These are phyloP conservation scores for Pollenia griseotomentosa DNA, from an alignment of 2,888 invertebrate species.

Conservation along the genomic window DNA sequence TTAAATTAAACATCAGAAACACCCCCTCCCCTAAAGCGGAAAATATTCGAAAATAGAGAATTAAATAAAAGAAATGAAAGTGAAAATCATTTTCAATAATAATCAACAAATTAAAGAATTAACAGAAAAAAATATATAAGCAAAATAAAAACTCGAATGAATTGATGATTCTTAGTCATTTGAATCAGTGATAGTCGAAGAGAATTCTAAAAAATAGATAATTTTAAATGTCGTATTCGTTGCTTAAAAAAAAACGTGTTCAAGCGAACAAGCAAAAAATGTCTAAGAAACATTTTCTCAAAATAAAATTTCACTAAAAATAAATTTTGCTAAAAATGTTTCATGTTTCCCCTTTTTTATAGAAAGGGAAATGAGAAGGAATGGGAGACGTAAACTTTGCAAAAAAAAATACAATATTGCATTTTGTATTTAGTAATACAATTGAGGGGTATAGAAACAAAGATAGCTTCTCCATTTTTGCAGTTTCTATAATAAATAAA, in stretches of 20 bases:
- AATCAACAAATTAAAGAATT: neutral
- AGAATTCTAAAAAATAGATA: conserved; percentile 10
- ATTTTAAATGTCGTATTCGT: conserved; percentile 54
- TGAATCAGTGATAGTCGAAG: neutral
- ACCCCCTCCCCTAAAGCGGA: neutral
- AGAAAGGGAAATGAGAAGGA: conserved; percentile 16
- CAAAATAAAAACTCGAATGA: neutral
- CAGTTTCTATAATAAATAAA: too few relatives aligned
- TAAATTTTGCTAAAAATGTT: conserved; percentile 21
- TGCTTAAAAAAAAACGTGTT: conserved; percentile 2
- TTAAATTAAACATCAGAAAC: neutral
- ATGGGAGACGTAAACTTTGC: neutral
- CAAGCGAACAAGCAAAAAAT: neutral
- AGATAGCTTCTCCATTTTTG: too few relatives aligned
- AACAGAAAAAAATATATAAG: neutral
- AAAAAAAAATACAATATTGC: too few relatives aligned
- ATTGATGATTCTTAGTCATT: conserved; percentile 21
- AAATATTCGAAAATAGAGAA: neutral
- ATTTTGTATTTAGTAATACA: too few relatives aligned
- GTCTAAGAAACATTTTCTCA: conserved; percentile 6
- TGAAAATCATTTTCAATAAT: conserved; percentile 51
- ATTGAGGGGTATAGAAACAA: too few relatives aligned
- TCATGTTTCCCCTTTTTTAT: neutral
- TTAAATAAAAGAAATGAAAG: conserved; percentile 30
- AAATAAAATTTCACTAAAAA: conserved; percentile 53